Evolutionary conservation across 1,140 invertebrate genomes (phyloP).

Genomic region (Drosophila pallidifrons): DNA sequence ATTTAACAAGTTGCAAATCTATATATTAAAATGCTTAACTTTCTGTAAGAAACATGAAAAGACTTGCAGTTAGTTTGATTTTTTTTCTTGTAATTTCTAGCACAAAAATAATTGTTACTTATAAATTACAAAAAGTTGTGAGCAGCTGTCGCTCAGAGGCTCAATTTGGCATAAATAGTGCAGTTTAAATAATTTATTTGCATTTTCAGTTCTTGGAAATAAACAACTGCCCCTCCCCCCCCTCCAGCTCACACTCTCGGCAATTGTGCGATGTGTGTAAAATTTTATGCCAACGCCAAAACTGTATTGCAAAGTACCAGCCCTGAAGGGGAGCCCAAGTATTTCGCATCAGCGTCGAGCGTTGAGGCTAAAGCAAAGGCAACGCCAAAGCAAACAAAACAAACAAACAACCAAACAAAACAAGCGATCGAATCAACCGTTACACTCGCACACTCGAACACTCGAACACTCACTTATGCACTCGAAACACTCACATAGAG

Average conservation of each 20-base stretch:
- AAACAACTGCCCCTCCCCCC: not conserved
- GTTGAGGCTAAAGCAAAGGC: conserved; percentile 15
- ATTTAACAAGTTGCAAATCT: too few relatives aligned
- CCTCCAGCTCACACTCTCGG: not conserved
- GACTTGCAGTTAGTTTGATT: too few relatives aligned
- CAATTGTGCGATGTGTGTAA: conserved; percentile 15
- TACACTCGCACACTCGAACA: conserved; percentile 21
- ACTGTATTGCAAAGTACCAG: conserved; percentile 47
- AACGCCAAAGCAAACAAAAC: conserved; percentile 38
- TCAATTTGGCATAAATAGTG: too few relatives aligned
- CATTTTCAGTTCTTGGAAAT: conserved; percentile 7
- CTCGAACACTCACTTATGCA: conserved; percentile 19
- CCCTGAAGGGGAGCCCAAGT: not conserved
- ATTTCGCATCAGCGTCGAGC: not conserved
- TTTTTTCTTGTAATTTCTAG: too few relatives aligned
- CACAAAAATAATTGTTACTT: too few relatives aligned
- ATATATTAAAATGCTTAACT: too few relatives aligned
- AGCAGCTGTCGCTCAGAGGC: too few relatives aligned
- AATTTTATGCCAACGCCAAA: conserved; percentile 43
- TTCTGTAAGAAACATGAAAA: too few relatives aligned
- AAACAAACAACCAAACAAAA: conserved; percentile 40
- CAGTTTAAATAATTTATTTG: conserved; percentile 5
- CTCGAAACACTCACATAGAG: conserved; percentile 6
- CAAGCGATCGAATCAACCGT: conserved; percentile 59
- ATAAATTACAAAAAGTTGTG: too few relatives aligned